phyloP scores from a whole-genome alignment of 2,797 vertebrate genomes.

The Choloepus didactylus region DNA sequence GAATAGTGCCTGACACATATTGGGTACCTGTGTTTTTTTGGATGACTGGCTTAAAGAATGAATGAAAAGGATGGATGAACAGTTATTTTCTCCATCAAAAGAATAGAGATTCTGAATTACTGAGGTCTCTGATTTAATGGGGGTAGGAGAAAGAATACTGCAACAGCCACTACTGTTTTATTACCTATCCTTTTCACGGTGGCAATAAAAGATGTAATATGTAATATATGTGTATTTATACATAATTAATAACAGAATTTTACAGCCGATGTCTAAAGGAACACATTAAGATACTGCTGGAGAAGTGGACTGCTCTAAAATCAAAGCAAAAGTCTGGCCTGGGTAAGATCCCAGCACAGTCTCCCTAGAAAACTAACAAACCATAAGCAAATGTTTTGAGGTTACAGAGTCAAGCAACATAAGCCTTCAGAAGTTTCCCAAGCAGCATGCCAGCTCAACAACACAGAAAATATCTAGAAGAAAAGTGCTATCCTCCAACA shows the following conservation, averaged over 20 bases:
- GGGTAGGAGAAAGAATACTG: background rate
- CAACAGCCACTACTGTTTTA: background rate
- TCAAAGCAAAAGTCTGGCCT: conserved; percentile 10
- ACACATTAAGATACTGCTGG: background rate
- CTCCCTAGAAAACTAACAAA: conserved; percentile 55
- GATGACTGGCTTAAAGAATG: background rate
- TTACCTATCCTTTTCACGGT: background rate
- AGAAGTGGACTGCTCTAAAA: background rate
- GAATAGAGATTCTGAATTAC: background rate
- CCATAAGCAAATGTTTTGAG: conserved; percentile 31
- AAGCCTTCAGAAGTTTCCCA: conserved; percentile 26
- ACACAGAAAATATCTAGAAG: background rate
- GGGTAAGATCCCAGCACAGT: background rate
- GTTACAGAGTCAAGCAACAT: conserved; percentile 8
- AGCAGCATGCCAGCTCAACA: background rate
- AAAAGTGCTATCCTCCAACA: background rate
- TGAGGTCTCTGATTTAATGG: background rate
- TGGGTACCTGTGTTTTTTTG: background rate
- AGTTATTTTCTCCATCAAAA: background rate
- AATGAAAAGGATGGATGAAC: background rate
- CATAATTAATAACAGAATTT: background rate
- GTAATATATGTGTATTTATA: no score
- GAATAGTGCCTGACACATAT: background rate
- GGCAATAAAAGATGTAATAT: no score
- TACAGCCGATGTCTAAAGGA: background rate